Conservation (phyloP, 1,140 invertebrate species). For the Danaus melanippus region DNA sequence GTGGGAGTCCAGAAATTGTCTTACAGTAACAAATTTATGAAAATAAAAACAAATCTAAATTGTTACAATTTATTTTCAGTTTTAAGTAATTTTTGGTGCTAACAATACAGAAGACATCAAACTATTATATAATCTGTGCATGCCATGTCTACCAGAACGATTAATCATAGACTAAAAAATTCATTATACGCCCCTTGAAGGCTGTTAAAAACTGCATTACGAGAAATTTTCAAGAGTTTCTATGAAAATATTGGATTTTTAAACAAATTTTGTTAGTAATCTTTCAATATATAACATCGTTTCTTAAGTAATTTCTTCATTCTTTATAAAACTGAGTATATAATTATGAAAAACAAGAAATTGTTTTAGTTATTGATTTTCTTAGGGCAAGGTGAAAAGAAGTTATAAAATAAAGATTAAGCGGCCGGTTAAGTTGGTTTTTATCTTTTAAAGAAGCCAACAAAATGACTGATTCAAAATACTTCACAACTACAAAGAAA, state of each 20-base stretch:
- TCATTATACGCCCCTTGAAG: slow-evolving; percentile 19
- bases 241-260: no score
- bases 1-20: no score
- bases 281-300: no score
- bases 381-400: slow-evolving; percentile 36
- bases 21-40: no score
- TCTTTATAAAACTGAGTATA: no score
- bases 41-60: no score
- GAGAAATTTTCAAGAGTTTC: no score
- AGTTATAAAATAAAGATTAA: slow-evolving; percentile 19
- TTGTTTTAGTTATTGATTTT: slow-evolving; percentile 34
- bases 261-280: no score
- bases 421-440: no score
- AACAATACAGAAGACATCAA: not conserved
- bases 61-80: not conserved
- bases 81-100: not conserved
- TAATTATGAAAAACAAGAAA: no score
- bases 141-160: slow-evolving; percentile 5
- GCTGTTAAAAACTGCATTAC: slow-evolving; percentile 15
- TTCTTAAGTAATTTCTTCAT: no score
- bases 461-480: slow-evolving; percentile 99
- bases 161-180: slow-evolving; percentile 3
- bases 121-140: slow-evolving; percentile 4
- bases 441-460: not conserved
- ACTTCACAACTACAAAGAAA: slow-evolving; percentile 99